Conservation (phyloP, 2,113 vertebrate species). For the Lanius collurio region DNA sequence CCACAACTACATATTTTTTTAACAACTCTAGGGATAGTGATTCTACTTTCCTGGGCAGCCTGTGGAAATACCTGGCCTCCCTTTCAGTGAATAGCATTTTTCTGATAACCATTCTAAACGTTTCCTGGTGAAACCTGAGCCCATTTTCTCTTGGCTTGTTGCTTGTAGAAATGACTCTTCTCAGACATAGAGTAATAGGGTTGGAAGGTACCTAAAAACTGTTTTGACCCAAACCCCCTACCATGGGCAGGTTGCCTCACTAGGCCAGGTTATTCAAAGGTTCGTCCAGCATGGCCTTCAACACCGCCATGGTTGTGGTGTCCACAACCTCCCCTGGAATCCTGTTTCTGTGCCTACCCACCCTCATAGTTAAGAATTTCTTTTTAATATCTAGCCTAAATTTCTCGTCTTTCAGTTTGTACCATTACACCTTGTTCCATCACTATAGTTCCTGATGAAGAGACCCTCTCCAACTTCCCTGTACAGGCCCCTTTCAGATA, state of each 20-base stretch:
- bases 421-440: neutral
- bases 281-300: neutral
- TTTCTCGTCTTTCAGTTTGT: neutral
- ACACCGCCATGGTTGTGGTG: fast-evolving
- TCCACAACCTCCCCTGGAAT: neutral
- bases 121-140: neutral
- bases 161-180: neutral
- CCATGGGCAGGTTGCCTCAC: neutral
- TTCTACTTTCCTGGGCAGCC: neutral
- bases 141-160: neutral
- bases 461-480: neutral
- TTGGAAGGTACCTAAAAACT: neutral
- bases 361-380: neutral
- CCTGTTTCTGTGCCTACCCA: neutral
- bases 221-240: neutral
- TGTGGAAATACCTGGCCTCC: neutral
- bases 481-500: neutral
- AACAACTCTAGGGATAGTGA: neutral
- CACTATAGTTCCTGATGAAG: neutral
- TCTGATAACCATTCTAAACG: neutral
- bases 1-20: neutral
- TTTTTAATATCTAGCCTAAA: neutral
- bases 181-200: neutral
- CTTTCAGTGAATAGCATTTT: neutral
- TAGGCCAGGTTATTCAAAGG: neutral